A percentile compares a stretch with the other conserved stretches of the same genome.
phyloP scores from a whole-genome alignment of 2,888 invertebrate species.

The Orthosia incerta region DNA sequence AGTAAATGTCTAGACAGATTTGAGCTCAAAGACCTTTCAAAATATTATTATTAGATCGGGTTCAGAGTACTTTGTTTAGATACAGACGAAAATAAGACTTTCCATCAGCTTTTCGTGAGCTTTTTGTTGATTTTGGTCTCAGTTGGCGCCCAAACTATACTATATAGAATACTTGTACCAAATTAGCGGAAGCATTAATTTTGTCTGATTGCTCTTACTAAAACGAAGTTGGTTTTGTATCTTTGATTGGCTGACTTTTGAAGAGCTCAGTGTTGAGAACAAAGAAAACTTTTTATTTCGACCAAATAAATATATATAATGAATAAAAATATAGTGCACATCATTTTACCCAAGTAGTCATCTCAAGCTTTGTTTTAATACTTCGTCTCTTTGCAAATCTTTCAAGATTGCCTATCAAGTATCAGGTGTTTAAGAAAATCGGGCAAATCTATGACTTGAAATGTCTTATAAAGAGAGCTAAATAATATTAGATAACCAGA shows the following conservation, averaged over 20 bases:
- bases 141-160: neutral
- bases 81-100: conserved; percentile 3
- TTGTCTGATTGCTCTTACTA: neutral
- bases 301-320: no score
- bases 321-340: no score
- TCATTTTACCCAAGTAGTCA: neutral
- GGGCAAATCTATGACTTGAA: no score
- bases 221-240: neutral
- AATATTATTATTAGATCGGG: conserved; percentile 17
- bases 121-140: neutral
- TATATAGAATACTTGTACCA: neutral
- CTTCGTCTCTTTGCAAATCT: neutral
- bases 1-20: conserved; percentile 43
- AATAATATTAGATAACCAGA: no score
- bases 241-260: neutral
- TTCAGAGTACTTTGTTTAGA: conserved; percentile 28
- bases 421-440: neutral
- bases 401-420: neutral
- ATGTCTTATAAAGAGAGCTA: neutral
- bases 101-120: neutral
- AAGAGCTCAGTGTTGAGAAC: neutral
- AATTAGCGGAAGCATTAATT: conserved; percentile 7
- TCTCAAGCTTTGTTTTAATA: neutral
- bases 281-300: conserved; percentile 23
- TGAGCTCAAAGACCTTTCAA: conserved; percentile 40